Conservation (phyloP, 2,113 vertebrate species). For the Brachypteracias leptosomus region DNA sequence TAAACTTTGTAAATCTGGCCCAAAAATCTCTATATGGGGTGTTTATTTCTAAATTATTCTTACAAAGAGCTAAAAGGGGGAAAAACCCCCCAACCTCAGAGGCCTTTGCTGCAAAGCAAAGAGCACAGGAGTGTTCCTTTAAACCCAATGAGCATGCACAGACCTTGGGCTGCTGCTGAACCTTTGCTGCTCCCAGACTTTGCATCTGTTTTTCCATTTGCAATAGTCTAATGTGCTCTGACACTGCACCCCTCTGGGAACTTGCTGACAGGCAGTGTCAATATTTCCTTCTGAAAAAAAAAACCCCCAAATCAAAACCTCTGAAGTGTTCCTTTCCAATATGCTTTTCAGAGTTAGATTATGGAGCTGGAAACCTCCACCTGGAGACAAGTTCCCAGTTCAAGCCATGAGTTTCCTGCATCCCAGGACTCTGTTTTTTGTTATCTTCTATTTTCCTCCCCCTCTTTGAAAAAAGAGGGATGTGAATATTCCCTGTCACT, state of each 20-base stretch:
- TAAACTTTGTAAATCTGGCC: background rate
- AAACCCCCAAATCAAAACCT: background rate
- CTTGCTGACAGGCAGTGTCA: constrained; percentile 3
- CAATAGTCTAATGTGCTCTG: constrained; percentile 30
- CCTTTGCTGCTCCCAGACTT: constrained; percentile 31
- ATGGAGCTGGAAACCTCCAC: background rate
- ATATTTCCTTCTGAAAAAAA: background rate
- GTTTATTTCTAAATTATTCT: background rate
- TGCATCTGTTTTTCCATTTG: constrained; percentile 36
- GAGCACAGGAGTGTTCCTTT: background rate
- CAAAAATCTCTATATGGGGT: background rate
- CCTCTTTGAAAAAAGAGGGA: background rate
- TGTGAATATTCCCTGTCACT: background rate
- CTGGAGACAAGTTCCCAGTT: background rate
- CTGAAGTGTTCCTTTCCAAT: background rate
- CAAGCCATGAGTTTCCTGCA: background rate
- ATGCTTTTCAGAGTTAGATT: background rate
- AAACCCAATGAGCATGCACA: background rate
- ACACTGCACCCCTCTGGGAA: constrained; percentile 50
- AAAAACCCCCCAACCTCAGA: accelerated
- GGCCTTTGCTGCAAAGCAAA: background rate
- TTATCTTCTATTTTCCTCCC: background rate
- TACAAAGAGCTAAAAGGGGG: background rate
- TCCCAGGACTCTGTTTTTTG: background rate
- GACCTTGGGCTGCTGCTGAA: constrained; percentile 10